phyloP scores from a whole-genome alignment of 2,113 vertebrate genomes.

The Myiagra hebetior region DNA sequence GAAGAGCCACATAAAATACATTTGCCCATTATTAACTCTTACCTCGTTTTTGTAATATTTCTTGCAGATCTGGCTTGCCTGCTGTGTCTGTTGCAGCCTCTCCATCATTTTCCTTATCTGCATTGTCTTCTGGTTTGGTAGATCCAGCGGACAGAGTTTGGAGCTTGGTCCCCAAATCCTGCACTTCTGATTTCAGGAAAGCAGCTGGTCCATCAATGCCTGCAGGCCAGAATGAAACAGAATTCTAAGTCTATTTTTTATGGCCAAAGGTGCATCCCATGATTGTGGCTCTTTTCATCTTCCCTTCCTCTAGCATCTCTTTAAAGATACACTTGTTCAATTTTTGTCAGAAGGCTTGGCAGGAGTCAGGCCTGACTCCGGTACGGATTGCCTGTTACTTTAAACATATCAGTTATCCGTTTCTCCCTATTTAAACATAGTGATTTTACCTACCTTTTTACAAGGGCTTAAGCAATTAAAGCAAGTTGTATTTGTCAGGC shows the following conservation, averaged over 20 bases:
- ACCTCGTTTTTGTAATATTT: conserved; percentile 89
- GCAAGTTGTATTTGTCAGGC: neutral
- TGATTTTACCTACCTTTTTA: neutral
- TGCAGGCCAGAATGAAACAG: conserved; percentile 32
- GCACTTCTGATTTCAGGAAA: conserved; percentile 77
- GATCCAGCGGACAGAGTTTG: conserved; percentile 78
- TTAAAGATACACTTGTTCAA: neutral
- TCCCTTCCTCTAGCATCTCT: neutral
- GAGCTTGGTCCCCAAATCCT: conserved; percentile 74
- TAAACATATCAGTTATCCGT: neutral
- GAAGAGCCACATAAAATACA: conserved; percentile 60
- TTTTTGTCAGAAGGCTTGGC: neutral
- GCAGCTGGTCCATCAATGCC: conserved; percentile 90
- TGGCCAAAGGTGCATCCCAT: neutral
- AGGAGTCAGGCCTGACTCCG: neutral
- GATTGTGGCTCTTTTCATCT: neutral
- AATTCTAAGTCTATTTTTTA: neutral
- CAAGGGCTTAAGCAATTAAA: neutral
- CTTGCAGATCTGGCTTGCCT: conserved; percentile 84
- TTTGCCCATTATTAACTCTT: conserved; percentile 58
- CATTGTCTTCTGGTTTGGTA: conserved; percentile 65
- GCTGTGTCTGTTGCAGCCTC: conserved; percentile 66
- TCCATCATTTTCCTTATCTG: conserved; percentile 68
- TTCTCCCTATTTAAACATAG: neutral
- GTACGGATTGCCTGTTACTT: neutral